phyloP scores from a whole-genome alignment of 2,113 vertebrate species.

The Eublepharis macularius region DNA sequence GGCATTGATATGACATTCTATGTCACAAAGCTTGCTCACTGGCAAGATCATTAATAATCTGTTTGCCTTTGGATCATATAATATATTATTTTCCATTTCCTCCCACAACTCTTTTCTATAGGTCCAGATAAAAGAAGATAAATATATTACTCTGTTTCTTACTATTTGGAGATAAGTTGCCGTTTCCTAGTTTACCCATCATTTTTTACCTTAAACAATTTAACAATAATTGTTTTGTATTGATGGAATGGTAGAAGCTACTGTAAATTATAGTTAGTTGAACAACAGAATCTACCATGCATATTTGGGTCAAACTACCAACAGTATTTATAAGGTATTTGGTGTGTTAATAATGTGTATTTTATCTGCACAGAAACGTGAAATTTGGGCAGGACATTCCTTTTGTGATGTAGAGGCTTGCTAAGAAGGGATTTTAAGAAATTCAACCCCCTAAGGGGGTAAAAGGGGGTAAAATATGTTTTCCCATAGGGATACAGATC shows the following conservation, averaged over 20 bases:
- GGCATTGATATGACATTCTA: accelerated
- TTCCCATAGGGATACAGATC: too few relatives aligned
- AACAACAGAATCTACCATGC: constrained; percentile 7
- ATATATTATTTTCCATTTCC: constrained; percentile 22
- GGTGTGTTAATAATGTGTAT: too few relatives aligned
- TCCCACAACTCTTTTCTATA: not conserved
- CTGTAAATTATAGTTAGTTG: not conserved
- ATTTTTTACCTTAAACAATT: not conserved
- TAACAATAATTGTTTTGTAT: constrained; percentile 15
- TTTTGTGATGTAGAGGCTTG: too few relatives aligned
- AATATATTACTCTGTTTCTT: not conserved
- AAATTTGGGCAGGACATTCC: too few relatives aligned
- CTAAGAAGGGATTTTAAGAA: too few relatives aligned
- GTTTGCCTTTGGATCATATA: constrained; percentile 14
- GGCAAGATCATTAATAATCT: constrained; percentile 11
- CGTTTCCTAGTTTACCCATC: not conserved
- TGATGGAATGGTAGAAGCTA: constrained; percentile 4
- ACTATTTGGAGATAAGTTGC: accelerated
- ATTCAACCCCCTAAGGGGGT: too few relatives aligned
- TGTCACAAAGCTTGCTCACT: constrained; percentile 21
- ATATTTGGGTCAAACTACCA: too few relatives aligned
- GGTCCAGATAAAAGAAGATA: constrained; percentile 20
- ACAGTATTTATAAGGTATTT: too few relatives aligned
- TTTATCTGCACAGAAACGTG: too few relatives aligned
- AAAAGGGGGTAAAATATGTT: too few relatives aligned